Evolutionary conservation across 2,797 vertebrate genomes (phyloP).

Genomic region (Hoplostethus mediterraneus): DNA sequence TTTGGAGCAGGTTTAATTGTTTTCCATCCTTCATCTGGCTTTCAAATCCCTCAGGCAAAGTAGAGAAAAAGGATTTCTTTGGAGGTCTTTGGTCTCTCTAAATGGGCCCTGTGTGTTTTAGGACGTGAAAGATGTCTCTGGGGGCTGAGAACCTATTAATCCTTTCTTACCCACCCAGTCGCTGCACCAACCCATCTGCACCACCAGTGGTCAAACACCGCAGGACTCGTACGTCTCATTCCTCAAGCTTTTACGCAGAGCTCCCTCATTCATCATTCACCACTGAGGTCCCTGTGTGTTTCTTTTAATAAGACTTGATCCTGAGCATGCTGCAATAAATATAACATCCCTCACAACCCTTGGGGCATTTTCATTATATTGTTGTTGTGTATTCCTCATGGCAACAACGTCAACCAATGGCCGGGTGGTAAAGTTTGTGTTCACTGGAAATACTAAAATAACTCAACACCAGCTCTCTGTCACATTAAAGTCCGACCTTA

Average conservation of each 20-base stretch:
- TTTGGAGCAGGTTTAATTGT: conserved; percentile 9
- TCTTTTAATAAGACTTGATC: conserved; percentile 74
- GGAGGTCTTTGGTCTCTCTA: conserved; percentile 33
- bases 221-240: conserved; percentile 72
- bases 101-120: conserved; percentile 59
- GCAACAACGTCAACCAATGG: conserved; percentile 70
- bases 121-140: conserved; percentile 60
- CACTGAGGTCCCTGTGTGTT: conserved; percentile 63
- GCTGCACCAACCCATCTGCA: conserved; percentile 66
- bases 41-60: conserved; percentile 21
- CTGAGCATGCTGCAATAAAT: conserved; percentile 68
- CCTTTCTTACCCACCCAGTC: conserved; percentile 59
- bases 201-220: conserved; percentile 69
- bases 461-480: conserved; percentile 69
- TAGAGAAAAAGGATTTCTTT: conserved; percentile 12
- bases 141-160: conserved; percentile 59
- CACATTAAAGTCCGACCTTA: conserved; percentile 74
- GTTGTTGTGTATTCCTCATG: conserved; percentile 74
- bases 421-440: conserved; percentile 63
- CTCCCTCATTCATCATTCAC: conserved; percentile 64
- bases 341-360: conserved; percentile 54
- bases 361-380: conserved; percentile 58
- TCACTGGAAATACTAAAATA: conserved; percentile 80
- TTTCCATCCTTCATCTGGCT: conserved; percentile 33
- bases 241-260: conserved; percentile 63